Evolutionary conservation across 2,797 vertebrate species (phyloP), one percentile per base, ranked within the genome.

Genomic region (Leptoclinus maculatus): DNA sequence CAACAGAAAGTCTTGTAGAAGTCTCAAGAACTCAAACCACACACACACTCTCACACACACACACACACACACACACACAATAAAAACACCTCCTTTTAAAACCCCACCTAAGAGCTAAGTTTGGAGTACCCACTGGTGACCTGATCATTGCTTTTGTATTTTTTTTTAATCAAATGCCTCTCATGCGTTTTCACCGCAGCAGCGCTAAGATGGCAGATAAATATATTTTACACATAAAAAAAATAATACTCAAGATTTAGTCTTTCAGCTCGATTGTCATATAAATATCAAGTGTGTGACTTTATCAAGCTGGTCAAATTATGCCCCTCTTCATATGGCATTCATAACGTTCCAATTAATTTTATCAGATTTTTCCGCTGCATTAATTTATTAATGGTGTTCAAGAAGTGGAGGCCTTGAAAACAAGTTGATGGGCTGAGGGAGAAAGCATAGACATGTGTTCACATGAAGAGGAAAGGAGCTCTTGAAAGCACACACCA

Each of bases 391-490:
- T 57, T 60, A 34, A 78, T 6, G 2, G 4, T n/a, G 27, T 74
- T 74, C 59, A 77, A 75, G 54, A 82, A 76, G n/a, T 32, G 10
- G 6, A 78, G 67, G 62, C 79, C 82, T 89, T 88, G 85, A 78
- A 76, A 76, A 74, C 51, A 74, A 79, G 45, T 25, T n/a, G n/a
- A 83, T 32, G 43, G 23, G 32, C 69, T 80, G 41, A 72, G 23
- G 17, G 49, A 58, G 66, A 75, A 69, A 59, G 41, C 41, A 65
- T 49, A 67, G 29, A 70, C 69, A 29, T 75, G 41, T 83, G 34
- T 68, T 66, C 5, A 56, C 16, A 29, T 21, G 29, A 23, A 74
- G 17, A 39, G 10, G 21, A 83, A 73, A 76, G 19, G 5, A 83
- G 54, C 72, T 60, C 66, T 66, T 72, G 21, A 67, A 7, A n/a